phyloP scores from a whole-genome alignment of 2,888 invertebrate genomes.

The Athrips mouffetella region DNA sequence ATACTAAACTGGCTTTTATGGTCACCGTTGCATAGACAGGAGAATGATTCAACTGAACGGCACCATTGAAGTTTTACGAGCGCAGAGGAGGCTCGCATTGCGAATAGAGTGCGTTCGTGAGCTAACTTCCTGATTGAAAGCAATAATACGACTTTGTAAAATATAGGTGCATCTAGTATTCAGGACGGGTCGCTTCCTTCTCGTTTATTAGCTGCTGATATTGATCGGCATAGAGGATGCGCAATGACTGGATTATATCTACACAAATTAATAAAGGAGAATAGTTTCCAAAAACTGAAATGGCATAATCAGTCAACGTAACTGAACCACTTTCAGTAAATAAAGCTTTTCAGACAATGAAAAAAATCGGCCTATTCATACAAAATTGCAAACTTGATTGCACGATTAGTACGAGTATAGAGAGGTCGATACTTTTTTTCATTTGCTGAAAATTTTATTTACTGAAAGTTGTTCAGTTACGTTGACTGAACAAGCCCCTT shows the following conservation, averaged over 20 bases:
- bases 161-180: conserved; percentile 34
- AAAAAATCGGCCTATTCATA: no score
- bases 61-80: conserved; percentile 71
- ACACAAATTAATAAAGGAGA: no score
- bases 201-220: conserved; percentile 8
- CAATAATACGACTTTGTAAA: conserved; percentile 53
- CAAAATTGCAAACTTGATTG: no score
- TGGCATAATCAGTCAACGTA: no score
- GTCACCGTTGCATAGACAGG: conserved; percentile 22
- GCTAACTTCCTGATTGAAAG: conserved; percentile 63
- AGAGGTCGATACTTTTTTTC: no score
- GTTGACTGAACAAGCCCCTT: no score
- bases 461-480: no score
- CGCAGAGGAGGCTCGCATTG: conserved; percentile 63
- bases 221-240: conserved; percentile 3
- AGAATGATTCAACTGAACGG: conserved; percentile 71
- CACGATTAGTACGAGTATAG: no score
- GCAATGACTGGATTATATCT: not conserved
- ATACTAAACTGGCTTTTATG: conserved; percentile 49
- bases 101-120: conserved; percentile 58
- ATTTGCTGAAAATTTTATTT: no score
- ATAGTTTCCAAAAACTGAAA: no score
- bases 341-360: no score
- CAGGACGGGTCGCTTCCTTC: conserved; percentile 12
- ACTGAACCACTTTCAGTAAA: no score